These are phyloP conservation scores for Caranx ignobilis DNA, from an alignment of 2,113 vertebrate species.

Conservation along the genomic window DNA sequence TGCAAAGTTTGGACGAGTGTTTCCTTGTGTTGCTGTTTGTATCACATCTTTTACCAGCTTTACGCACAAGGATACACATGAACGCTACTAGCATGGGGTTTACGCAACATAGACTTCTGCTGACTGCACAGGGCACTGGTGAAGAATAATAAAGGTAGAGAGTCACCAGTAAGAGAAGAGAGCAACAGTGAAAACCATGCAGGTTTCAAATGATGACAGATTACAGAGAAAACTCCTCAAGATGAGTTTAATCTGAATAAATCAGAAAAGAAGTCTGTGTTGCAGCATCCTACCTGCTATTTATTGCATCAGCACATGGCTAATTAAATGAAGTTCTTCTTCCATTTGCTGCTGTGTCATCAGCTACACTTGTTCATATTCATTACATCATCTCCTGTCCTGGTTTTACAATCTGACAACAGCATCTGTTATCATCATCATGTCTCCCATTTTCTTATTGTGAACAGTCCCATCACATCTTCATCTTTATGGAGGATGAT, in stretches of 20 bases:
- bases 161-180: constrained; percentile 18
- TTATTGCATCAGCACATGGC: constrained; percentile 39
- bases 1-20: neutral
- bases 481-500: constrained; percentile 53
- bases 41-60: neutral
- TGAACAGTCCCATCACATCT: constrained; percentile 54
- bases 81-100: neutral
- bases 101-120: neutral
- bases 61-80: neutral
- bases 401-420: constrained; percentile 55
- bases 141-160: constrained; percentile 15
- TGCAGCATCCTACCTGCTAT: constrained; percentile 1
- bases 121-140: constrained; percentile 25
- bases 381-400: constrained; percentile 47
- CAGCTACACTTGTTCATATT: constrained; percentile 46
- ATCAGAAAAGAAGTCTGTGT: constrained; percentile 20
- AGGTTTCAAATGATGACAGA: constrained; percentile 34
- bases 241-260: constrained; percentile 11
- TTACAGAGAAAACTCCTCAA: constrained; percentile 15
- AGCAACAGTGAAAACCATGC: constrained; percentile 32
- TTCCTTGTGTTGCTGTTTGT: neutral
- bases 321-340: constrained; percentile 47
- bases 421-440: constrained; percentile 57
- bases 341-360: constrained; percentile 49
- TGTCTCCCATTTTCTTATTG: constrained; percentile 44